Evolutionary conservation across 2,113 vertebrate species (phyloP), one percentile per base, ranked within the genome.

Genomic region (Eclectus roratus): DNA sequence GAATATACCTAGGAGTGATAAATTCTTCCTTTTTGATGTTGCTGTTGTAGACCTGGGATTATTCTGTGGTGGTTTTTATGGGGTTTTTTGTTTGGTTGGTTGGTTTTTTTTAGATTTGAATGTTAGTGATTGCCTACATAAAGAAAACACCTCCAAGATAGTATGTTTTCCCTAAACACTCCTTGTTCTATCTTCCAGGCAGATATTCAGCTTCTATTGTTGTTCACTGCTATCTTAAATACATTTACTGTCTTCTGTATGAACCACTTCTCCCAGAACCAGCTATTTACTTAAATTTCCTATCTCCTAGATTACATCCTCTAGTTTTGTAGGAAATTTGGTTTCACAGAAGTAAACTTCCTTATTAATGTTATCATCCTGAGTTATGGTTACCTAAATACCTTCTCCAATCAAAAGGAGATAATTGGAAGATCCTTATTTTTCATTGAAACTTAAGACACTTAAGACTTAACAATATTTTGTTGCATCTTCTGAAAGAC

Each of bases 1-100:
- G 47, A 52, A 20, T 9, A 46, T 71, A 9, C 12, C 9, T 72
- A 28, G 31, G 11, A 74, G 16, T 41, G 17, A 2, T 84, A 25
- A 52, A 70, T 17, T 76, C 8, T 43, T 76, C 9, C 2, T 55
- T 87, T 89, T 60, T 76, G 2, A 20, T 64, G 23, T 20, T 88
- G 16, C 4, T 78, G 7, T 20, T 85, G 5, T 29, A 44, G 7
- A 3, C 12, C 41, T 41, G 13, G 6, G 7, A 1, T 0, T 0
- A 17, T 31, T 60, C 53, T 27, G 10, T 11, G 24, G 3, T 5
- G 58, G 17, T 6, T 10, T 14, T 39, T 71, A 35, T 73, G 14
- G 5, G 8, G 1, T 24, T 1, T 37, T 17, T 28, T 49, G 29
- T 58, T 44, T 0, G 0, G 1, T 0, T 37, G 37, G 37, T 37